Evolutionary conservation across 2,888 invertebrate species (phyloP).

Genomic region (Pristionchus arcanus): DNA sequence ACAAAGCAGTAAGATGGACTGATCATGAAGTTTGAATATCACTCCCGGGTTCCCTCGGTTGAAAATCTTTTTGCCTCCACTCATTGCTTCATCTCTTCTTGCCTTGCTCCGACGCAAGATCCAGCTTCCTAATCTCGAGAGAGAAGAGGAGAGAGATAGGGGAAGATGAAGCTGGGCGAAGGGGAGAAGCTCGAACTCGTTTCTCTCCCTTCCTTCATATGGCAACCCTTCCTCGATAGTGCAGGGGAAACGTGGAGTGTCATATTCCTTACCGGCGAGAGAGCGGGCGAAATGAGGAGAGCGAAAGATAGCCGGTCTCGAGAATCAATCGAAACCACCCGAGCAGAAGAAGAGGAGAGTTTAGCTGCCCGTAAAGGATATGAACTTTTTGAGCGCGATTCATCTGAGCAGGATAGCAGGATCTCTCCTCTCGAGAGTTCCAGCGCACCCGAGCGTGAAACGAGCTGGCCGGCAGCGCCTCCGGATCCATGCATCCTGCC

Average conservation of each 20-base stretch:
- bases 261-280: background rate
- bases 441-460: constrained; percentile 31
- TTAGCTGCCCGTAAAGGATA: background rate
- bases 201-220: background rate
- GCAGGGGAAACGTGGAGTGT: background rate
- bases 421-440: constrained; percentile 15
- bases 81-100: constrained; percentile 7
- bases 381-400: background rate
- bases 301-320: constrained; percentile 7
- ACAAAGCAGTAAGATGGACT: too few species aligned
- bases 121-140: constrained; percentile 45
- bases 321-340: background rate
- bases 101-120: constrained; percentile 13
- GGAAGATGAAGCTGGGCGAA: constrained; percentile 31
- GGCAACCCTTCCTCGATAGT: background rate
- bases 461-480: background rate
- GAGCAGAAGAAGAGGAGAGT: constrained; percentile 3
- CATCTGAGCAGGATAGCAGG: constrained; percentile 2
- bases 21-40: background rate
- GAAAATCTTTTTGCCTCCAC: background rate
- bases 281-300: background rate
- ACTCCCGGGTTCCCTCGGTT: background rate
- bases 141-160: background rate
- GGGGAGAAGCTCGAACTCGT: constrained; percentile 31
- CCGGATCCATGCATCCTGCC: background rate